Conservation (phyloP, 2,888 invertebrate species). For the Opisthograptis luteolata region DNA sequence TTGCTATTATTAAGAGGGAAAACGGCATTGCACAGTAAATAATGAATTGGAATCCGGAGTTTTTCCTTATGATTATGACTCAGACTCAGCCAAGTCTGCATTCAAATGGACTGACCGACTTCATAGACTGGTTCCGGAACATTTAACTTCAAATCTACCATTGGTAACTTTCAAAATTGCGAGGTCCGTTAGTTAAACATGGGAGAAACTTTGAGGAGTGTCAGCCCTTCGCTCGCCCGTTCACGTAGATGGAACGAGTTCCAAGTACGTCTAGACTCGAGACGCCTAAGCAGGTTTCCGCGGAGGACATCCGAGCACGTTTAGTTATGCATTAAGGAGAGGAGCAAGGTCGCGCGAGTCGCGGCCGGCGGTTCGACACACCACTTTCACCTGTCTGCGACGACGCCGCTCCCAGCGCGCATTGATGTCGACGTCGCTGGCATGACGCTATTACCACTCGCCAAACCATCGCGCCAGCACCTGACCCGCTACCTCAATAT, state of each 20-base stretch:
- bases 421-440: slow-evolving; percentile 25
- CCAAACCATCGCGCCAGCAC: slow-evolving; percentile 3
- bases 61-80: slow-evolving; percentile 34
- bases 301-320: slow-evolving; percentile 42
- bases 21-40: slow-evolving; percentile 21
- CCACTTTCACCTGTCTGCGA: slow-evolving; percentile 69
- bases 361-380: slow-evolving; percentile 47
- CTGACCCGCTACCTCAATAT: slow-evolving; percentile 14
- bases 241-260: slow-evolving; percentile 23
- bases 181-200: slow-evolving; percentile 13
- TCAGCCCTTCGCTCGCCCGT: slow-evolving; percentile 17
- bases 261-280: slow-evolving; percentile 33
- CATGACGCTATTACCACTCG: slow-evolving; percentile 33
- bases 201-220: slow-evolving; percentile 28
- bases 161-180: slow-evolving; percentile 28
- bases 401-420: slow-evolving; percentile 39
- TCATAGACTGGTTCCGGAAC: slow-evolving; percentile 8
- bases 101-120: slow-evolving; percentile 13
- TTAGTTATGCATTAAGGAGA: slow-evolving; percentile 46
- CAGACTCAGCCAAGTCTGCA: slow-evolving; percentile 14
- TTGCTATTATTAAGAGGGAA: too few species aligned
- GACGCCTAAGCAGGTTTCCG: slow-evolving; percentile 27
- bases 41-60: slow-evolving; percentile 19
- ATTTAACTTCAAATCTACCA: slow-evolving; percentile 8
- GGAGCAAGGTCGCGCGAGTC: slow-evolving; percentile 66